Conservation (phyloP, 2,797 vertebrate genomes). For the Pteropus rufus region DNA sequence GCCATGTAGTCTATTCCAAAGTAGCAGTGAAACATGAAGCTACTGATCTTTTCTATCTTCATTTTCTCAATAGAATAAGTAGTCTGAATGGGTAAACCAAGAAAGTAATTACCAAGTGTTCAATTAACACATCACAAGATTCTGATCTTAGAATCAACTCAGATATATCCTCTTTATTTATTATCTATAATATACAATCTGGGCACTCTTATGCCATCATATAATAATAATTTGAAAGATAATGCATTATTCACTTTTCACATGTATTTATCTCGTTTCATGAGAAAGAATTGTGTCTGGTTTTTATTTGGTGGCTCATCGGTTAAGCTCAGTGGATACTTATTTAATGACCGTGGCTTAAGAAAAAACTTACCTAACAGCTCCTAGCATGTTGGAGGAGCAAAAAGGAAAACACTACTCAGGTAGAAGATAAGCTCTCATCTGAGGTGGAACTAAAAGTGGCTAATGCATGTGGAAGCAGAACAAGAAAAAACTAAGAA, state of each 20-base stretch:
- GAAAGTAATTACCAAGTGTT: background rate
- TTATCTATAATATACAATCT: background rate
- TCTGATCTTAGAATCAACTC: background rate
- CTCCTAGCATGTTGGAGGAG: background rate
- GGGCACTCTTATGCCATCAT: background rate
- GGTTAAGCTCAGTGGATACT: background rate
- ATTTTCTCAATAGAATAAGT: background rate
- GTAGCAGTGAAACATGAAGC: background rate
- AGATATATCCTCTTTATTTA: background rate
- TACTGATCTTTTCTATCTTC: background rate
- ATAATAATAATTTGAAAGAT: background rate
- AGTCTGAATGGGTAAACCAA: background rate
- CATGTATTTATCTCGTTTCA: background rate
- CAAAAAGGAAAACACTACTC: background rate
- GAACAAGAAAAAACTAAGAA: background rate
- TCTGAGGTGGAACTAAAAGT: background rate
- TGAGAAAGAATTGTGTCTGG: background rate
- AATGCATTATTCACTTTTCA: background rate
- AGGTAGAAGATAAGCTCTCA: background rate
- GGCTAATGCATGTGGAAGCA: background rate
- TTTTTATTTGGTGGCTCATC: background rate
- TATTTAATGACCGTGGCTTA: background rate
- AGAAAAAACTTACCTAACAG: background rate
- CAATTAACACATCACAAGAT: background rate
- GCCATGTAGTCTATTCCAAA: background rate